Percentiles rank a stretch among this genome's conserved stretches.
These are phyloP conservation scores for Boleophthalmus pectinirostris DNA, from an alignment of 2,113 vertebrate genomes.

Conservation along the genomic window DNA sequence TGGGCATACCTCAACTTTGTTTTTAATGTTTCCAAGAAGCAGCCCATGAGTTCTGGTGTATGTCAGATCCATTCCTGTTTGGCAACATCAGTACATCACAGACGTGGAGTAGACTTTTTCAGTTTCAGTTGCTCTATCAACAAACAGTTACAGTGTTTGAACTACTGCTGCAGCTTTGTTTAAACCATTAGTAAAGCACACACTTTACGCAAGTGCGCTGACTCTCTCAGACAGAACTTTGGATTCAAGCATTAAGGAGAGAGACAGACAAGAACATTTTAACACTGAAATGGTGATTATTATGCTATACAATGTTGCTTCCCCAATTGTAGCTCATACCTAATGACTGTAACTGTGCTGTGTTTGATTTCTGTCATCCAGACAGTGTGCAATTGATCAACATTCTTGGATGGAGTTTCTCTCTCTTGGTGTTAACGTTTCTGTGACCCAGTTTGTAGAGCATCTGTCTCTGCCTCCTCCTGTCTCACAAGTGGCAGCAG, in stretches of 20 bases:
- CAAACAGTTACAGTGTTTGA: slow-evolving; percentile 19
- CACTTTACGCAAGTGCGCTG: slow-evolving; percentile 1
- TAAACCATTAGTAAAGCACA: slow-evolving; percentile 19
- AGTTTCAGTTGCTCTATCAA: background rate
- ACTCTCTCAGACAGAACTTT: slow-evolving; percentile 8
- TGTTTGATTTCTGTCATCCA: background rate
- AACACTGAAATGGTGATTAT: background rate
- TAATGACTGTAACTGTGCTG: background rate
- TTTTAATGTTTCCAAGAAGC: background rate
- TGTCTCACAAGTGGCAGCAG: slow-evolving; percentile 16
- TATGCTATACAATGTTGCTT: background rate
- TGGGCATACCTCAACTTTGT: background rate
- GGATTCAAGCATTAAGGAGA: too few species aligned
- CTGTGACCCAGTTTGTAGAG: slow-evolving; percentile 59
- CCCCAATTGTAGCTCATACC: background rate
- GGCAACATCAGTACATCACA: background rate
- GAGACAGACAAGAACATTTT: too few species aligned
- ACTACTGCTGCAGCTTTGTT: slow-evolving; percentile 24
- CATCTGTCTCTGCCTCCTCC: slow-evolving; percentile 41
- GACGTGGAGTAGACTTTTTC: slow-evolving; percentile 4
- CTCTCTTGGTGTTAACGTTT: slow-evolving; percentile 35
- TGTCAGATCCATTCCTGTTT: slow-evolving; percentile 26
- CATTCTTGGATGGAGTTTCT: slow-evolving; percentile 40
- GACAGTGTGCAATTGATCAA: slow-evolving; percentile 32
- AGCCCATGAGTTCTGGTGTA: slow-evolving; percentile 5